Evolutionary conservation across 2,113 vertebrate genomes (phyloP).

Genomic region (Tetraodon nigroviridis): DNA sequence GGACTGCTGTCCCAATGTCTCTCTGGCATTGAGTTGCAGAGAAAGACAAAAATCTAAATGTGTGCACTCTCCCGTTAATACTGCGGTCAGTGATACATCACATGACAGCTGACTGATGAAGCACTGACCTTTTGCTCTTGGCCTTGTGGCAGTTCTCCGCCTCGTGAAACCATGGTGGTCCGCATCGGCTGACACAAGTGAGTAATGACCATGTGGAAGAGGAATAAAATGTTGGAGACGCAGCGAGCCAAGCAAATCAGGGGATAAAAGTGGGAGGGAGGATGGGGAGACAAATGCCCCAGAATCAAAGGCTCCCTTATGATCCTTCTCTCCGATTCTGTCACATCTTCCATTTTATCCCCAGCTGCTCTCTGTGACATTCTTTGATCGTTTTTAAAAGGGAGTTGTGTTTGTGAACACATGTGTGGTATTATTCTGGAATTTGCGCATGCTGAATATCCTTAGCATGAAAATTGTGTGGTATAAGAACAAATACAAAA

Average conservation of each 20-base stretch:
- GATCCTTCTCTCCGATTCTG: slow-evolving; percentile 6
- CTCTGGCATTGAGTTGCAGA: not conserved
- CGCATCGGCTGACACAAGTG: slow-evolving; percentile 39
- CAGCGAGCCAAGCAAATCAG: slow-evolving; percentile 3
- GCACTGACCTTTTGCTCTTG: slow-evolving; percentile 62
- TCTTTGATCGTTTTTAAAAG: slow-evolving; percentile 28
- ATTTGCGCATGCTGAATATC: slow-evolving; percentile 4
- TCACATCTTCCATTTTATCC: slow-evolving; percentile 5
- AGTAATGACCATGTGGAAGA: slow-evolving; percentile 41
- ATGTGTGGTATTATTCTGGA: slow-evolving; percentile 17
- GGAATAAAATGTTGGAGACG: slow-evolving; percentile 30
- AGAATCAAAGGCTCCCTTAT: slow-evolving; percentile 20
- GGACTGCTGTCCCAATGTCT: not conserved
- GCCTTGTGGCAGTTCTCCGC: slow-evolving; percentile 40
- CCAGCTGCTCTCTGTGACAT: not conserved
- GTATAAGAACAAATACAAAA: too few species aligned
- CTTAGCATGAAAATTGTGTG: not conserved
- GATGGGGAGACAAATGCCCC: not conserved
- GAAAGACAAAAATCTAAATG: not conserved
- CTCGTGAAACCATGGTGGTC: slow-evolving; percentile 42
- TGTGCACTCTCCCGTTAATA: slow-evolving; percentile 1
- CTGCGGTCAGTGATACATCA: slow-evolving; percentile 44
- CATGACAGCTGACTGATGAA: slow-evolving; percentile 61
- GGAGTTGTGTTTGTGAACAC: slow-evolving; percentile 16
- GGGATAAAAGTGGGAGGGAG: slow-evolving; percentile 12